phyloP scores from a whole-genome alignment of 2,888 invertebrate genomes.

The Trichogramma evanescens region DNA sequence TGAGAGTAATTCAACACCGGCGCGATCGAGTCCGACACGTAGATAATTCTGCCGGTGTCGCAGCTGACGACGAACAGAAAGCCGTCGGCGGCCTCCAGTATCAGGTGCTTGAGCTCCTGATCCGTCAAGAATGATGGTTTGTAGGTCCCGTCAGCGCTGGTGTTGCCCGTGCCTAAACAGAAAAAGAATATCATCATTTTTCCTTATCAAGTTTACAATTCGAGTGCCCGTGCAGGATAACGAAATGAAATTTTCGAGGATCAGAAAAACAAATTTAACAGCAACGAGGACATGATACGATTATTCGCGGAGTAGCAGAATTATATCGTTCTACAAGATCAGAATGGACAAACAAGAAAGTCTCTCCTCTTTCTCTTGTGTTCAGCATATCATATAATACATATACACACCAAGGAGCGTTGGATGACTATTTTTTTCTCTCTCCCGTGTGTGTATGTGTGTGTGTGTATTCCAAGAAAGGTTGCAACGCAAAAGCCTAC shows the following conservation, averaged over 20 bases:
- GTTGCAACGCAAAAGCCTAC: no score
- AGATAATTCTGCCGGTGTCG: constrained; percentile 94
- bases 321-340: constrained; percentile 46
- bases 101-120: constrained; percentile 97
- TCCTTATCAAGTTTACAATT: no score
- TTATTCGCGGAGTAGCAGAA: constrained; percentile 30
- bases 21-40: constrained; percentile 96
- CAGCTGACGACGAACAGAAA: constrained; percentile 95
- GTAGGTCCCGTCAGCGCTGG: constrained; percentile 92
- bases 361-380: no score
- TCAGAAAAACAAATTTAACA: background rate
- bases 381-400: no score
- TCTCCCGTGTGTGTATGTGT: no score
- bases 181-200: no score
- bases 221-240: no score
- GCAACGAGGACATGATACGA: constrained; percentile 20
- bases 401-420: no score
- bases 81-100: constrained; percentile 98
- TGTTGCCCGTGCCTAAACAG: constrained; percentile 82
- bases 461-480: no score
- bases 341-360: constrained; percentile 41
- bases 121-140: constrained; percentile 98
- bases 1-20: constrained; percentile 96
- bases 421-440: no score
- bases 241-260: no score